Percentiles rank a stretch among this genome's conserved stretches.
Evolutionary conservation across 1,140 invertebrate species (phyloP).

Genomic region (Drosophila dunni): DNA sequence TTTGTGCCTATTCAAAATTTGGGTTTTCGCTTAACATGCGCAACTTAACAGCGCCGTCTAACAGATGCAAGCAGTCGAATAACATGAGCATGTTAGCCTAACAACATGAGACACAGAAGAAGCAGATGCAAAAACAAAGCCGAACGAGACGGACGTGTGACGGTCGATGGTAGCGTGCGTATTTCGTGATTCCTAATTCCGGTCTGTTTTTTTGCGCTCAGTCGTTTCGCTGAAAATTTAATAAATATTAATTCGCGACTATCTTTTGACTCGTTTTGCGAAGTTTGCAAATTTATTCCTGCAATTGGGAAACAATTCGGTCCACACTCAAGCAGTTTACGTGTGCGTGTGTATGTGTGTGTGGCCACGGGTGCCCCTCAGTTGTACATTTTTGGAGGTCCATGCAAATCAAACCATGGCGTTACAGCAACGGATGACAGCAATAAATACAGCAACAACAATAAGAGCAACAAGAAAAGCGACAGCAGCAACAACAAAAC

Average conservation of each 20-base stretch:
- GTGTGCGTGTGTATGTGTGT: not conserved
- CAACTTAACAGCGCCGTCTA: slow-evolving; percentile 10
- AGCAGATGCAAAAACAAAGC: slow-evolving; percentile 47
- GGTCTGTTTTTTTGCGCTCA: slow-evolving; percentile 13
- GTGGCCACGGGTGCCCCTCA: slow-evolving; percentile 15
- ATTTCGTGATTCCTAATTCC: slow-evolving; percentile 45
- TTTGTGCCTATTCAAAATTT: slow-evolving; percentile 20
- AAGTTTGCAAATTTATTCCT: slow-evolving; percentile 17
- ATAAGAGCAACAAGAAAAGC: slow-evolving; percentile 1
- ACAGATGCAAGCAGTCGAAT: slow-evolving; percentile 23
- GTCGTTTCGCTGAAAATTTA: slow-evolving; percentile 4
- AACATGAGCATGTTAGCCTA: slow-evolving; percentile 23
- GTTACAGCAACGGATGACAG: slow-evolving; percentile 54
- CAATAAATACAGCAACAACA: slow-evolving; percentile 29
- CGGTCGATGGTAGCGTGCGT: slow-evolving; percentile 30
- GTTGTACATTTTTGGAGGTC: slow-evolving; percentile 9
- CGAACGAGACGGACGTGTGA: slow-evolving; percentile 44
- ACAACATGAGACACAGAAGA: slow-evolving; percentile 27
- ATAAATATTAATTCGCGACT: slow-evolving; percentile 28
- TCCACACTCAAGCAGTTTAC: not conserved
- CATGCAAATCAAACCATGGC: slow-evolving; percentile 76
- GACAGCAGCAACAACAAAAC: slow-evolving; percentile 20
- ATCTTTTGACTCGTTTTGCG: not conserved
- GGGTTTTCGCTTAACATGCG: slow-evolving; percentile 12
- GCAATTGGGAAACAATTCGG: slow-evolving; percentile 23